Percentiles rank a stretch among this genome's conserved stretches.
phyloP scores from a whole-genome alignment of 2,888 invertebrate genomes.

The Trisateles emortualis region DNA sequence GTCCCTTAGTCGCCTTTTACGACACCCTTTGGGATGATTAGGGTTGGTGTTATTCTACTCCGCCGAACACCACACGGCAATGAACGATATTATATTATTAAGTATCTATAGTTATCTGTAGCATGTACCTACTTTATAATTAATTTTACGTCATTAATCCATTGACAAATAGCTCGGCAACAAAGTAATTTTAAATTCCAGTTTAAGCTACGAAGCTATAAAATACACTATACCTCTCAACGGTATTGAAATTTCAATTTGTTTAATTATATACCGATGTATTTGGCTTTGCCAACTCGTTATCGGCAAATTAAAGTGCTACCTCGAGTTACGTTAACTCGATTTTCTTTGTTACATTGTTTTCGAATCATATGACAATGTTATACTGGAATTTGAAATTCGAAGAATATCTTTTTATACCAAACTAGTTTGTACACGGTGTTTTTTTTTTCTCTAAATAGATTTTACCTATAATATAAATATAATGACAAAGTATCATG shows the following conservation, averaged over 20 bases:
- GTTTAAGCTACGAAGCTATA: neutral
- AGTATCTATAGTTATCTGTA: too few relatives aligned
- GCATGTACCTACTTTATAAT: too few relatives aligned
- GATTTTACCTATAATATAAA: too few relatives aligned
- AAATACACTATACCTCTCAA: constrained; percentile 6
- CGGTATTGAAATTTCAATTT: constrained; percentile 12
- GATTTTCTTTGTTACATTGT: neutral
- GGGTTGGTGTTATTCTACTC: too few relatives aligned
- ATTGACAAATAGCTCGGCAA: neutral
- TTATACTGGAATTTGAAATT: neutral
- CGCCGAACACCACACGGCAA: too few relatives aligned
- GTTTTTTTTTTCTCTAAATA: too few relatives aligned
- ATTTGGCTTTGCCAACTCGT: constrained; percentile 3
- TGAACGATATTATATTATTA: too few relatives aligned
- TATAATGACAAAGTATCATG: too few relatives aligned
- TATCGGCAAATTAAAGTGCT: constrained; percentile 21
- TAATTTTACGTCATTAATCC: neutral
- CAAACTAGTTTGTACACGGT: too few relatives aligned
- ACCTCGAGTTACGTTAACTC: neutral
- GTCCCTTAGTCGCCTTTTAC: too few relatives aligned
- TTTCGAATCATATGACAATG: neutral
- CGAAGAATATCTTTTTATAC: too few relatives aligned
- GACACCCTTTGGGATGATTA: too few relatives aligned
- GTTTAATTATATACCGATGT: constrained; percentile 14
- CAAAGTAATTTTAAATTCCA: neutral